A percentile compares a stretch with the other conserved stretches of the same genome.
Conservation (phyloP, 1,140 invertebrate species). For the Archivesica marissinica region DNA sequence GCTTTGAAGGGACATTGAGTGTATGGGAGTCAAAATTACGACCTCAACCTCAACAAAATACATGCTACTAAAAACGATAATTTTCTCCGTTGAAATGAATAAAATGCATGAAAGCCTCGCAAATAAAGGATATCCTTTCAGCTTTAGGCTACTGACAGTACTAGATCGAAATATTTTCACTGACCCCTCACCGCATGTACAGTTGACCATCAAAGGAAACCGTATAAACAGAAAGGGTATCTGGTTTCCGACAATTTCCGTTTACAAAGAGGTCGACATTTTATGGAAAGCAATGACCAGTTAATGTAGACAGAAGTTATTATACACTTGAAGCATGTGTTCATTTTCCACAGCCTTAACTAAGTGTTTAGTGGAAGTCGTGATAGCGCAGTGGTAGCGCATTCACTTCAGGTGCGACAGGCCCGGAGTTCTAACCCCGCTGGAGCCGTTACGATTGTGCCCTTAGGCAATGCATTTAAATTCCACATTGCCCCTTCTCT, state of each 20-base stretch:
- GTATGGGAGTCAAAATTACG: conserved; percentile 11
- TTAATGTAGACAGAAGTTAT: conserved; percentile 11
- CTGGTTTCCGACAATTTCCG: conserved; percentile 58
- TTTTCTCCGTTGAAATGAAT: conserved; percentile 21
- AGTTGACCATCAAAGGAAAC: conserved; percentile 50
- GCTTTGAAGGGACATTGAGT: neutral
- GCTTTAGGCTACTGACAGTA: conserved; percentile 29
- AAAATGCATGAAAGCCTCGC: conserved; percentile 4
- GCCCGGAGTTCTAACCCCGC: too few relatives aligned
- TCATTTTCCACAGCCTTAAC: too few relatives aligned
- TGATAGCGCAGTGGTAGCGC: too few relatives aligned
- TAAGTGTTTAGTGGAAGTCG: too few relatives aligned
- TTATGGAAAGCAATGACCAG: conserved; percentile 30
- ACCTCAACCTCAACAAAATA: conserved; percentile 27
- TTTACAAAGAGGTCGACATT: conserved; percentile 40
- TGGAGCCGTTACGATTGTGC: too few relatives aligned
- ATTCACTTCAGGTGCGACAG: too few relatives aligned
- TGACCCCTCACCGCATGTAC: conserved; percentile 51
- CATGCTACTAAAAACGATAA: conserved; percentile 49
- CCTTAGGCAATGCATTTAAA: too few relatives aligned
- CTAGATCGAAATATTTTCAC: conserved; percentile 26
- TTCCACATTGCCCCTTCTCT: too few relatives aligned
- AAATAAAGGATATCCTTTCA: conserved; percentile 19
- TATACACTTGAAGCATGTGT: too few relatives aligned
- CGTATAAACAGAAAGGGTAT: conserved; percentile 18